A percentile compares a stretch with the other conserved stretches of the same genome.
phyloP scores from a whole-genome alignment of 2,797 vertebrate species.

The Molossus alvarezi region DNA sequence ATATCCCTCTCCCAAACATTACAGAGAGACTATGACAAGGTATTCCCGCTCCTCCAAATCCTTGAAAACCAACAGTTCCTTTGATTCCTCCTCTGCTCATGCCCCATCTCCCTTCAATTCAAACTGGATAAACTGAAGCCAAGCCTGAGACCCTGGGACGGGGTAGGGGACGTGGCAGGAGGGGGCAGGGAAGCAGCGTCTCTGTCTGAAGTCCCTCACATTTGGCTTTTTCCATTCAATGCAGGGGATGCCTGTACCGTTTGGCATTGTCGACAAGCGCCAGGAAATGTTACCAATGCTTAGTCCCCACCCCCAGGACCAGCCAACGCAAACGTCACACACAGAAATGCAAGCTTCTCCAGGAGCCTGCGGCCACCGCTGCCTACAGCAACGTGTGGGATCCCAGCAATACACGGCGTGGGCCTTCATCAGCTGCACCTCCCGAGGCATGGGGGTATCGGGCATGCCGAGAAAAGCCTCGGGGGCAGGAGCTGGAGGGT shows the following conservation, averaged over 20 bases:
- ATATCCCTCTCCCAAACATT: neutral
- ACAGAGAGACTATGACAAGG: neutral
- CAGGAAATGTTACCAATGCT: neutral
- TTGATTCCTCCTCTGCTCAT: neutral
- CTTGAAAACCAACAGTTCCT: neutral
- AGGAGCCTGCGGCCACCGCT: neutral
- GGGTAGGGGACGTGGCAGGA: rapidly evolving
- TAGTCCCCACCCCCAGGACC: neutral
- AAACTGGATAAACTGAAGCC: neutral
- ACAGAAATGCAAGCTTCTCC: neutral
- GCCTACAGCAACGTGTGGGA: neutral
- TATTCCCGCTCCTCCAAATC: neutral
- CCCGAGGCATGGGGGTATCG: rapidly evolving
- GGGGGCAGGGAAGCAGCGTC: neutral
- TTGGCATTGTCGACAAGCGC: neutral
- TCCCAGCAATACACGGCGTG: neutral
- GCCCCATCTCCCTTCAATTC: neutral
- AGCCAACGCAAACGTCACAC: neutral
- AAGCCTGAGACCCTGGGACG: neutral
- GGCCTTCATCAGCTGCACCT: neutral
- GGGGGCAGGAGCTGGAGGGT: neutral
- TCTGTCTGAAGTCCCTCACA: neutral
- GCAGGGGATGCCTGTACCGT: neutral
- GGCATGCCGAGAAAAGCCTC: neutral
- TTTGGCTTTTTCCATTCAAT: neutral